These are phyloP conservation scores for Ochotona princeps DNA, from an alignment of 2,113 vertebrate genomes.

Conservation along the genomic window DNA sequence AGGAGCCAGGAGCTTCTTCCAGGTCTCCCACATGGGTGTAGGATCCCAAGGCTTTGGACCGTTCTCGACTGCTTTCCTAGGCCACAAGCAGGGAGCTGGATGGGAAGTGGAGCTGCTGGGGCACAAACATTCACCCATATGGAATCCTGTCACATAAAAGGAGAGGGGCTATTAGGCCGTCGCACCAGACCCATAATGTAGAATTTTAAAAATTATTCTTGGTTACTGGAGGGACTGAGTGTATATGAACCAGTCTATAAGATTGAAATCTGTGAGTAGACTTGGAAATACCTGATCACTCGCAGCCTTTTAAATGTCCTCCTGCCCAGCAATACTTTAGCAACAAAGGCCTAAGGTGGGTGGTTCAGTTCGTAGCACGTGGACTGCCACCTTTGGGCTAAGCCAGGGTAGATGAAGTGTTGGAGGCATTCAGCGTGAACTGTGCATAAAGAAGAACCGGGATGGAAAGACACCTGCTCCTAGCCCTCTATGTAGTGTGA, in stretches of 20 bases:
- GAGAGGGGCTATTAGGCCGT: too few species aligned
- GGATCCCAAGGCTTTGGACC: too few species aligned
- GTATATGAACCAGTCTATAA: not conserved
- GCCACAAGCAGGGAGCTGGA: too few species aligned
- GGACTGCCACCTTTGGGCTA: not conserved
- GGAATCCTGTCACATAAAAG: too few species aligned
- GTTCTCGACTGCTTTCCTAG: too few species aligned
- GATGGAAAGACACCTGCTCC: constrained; percentile 11
- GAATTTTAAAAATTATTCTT: too few species aligned
- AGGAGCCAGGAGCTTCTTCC: too few species aligned
- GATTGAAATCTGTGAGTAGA: constrained; percentile 8
- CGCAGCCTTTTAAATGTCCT: constrained; percentile 17
- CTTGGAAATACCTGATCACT: constrained; percentile 10
- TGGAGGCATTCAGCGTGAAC: not conserved
- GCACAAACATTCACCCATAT: too few species aligned
- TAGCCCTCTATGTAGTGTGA: constrained; percentile 20
- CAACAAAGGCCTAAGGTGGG: not conserved
- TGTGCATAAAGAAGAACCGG: constrained; percentile 18
- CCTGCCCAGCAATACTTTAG: not conserved
- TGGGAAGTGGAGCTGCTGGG: too few species aligned
- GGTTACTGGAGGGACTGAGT: constrained; percentile 33
- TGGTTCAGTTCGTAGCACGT: not conserved
- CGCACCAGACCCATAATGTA: too few species aligned
- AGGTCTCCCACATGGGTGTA: too few species aligned
- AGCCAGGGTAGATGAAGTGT: not conserved